Conservation (phyloP, 2,797 vertebrate species). For the Streptopelia turtur region DNA sequence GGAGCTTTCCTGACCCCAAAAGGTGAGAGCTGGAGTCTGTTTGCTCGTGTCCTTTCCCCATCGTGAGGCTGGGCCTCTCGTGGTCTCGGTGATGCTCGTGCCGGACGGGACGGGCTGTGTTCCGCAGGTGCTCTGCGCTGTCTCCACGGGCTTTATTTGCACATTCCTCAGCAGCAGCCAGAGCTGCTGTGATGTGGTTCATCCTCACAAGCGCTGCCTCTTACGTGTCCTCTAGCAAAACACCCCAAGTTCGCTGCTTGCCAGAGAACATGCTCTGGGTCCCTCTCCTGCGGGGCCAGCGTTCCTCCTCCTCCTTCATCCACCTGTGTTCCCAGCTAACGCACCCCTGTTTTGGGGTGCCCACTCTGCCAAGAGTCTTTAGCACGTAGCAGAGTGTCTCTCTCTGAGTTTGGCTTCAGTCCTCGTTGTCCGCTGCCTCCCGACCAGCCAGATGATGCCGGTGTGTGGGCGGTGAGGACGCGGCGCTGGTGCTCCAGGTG, state of each 20-base stretch:
- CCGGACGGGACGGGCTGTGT: neutral
- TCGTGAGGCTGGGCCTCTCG: constrained; percentile 23
- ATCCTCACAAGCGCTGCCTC: neutral
- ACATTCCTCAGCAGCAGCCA: neutral
- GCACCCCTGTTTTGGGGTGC: neutral
- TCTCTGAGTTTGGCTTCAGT: neutral
- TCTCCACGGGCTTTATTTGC: constrained; percentile 4
- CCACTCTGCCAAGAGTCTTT: neutral
- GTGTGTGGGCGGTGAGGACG: rapidly evolving
- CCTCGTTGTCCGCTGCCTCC: neutral
- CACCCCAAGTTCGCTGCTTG: neutral
- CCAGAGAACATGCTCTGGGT: neutral
- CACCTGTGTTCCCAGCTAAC: neutral
- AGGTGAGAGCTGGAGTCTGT: neutral
- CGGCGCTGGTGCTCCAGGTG: rapidly evolving
- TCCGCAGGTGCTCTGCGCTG: neutral
- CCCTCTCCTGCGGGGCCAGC: neutral
- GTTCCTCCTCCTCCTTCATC: neutral
- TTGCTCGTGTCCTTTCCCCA: constrained; percentile 4
- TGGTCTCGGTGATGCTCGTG: neutral
- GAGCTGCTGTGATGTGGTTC: neutral
- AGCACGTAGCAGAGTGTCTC: too few species aligned
- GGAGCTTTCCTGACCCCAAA: neutral
- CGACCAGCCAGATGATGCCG: neutral
- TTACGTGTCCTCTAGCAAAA: neutral